Base-by-base conservation (phyloP, 1,140 invertebrate genomes). In the Hermetia illucens region DNA sequence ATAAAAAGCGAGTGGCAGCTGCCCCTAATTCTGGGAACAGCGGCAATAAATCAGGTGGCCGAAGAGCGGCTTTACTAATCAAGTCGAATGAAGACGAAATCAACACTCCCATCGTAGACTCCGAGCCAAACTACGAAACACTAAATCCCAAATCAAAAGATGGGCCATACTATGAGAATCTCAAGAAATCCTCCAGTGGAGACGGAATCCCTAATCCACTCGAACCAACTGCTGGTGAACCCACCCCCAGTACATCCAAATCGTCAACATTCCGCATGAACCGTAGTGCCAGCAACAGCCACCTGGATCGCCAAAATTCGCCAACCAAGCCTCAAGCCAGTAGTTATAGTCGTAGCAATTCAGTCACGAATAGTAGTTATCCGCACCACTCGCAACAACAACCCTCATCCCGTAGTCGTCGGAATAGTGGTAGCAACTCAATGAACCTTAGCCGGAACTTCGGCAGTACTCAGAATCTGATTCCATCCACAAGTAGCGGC, bases 401-500 rank as follows among this genome's bases (percentile, higher is more conserved):
- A 10, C 19, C 4, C n/a, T n/a, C n/a, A n/a, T n/a, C n/a, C n/a
- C n/a, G n/a, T n/a, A n/a, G n/a, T n/a, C 8, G 9, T 9, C 34
- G 34, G 6, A 35, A 35, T 12, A 10, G 6, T 20, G 22, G 34
- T 21, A 21, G 22, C 21, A 48, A 47, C 3, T 55, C 52, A 1
- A 45, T 53, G 4, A 55, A 53, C 34, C 33, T 55, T 5, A 55
- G 48, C 22, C 48, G 52, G 4, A 55, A 58, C 22, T 58, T 55
- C 41, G 55, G 55, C 16, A 58, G 55, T 41, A 58, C 55, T 2
- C 55, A 58, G 20, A 58, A 58, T 38, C 42, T 58, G 10, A 55
- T n/a, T 58, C 12, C 52, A 58, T 39, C 48, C 55, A n/a, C n/a
- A 5, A 55, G 17, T n/a, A n/a, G n/a, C n/a, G 35, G 39, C 19